A percentile compares a stretch with the other conserved stretches of the same genome.
Conservation (phyloP, 2,797 vertebrate genomes). For the Pampus argenteus region DNA sequence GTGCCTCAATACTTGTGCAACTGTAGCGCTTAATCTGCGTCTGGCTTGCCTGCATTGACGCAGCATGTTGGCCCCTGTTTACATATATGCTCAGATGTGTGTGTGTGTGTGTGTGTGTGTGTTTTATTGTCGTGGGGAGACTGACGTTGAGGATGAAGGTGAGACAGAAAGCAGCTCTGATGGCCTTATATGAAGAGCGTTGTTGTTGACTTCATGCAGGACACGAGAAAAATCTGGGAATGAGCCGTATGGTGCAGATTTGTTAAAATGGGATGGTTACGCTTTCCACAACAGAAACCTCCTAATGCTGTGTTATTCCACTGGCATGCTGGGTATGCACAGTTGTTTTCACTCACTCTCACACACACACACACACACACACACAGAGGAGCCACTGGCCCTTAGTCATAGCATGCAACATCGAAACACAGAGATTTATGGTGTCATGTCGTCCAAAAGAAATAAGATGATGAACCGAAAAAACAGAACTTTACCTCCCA, state of each 20-base stretch:
- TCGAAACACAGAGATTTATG: constrained; percentile 67
- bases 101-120: no score
- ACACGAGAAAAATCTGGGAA: constrained; percentile 44
- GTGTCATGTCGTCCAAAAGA: constrained; percentile 49
- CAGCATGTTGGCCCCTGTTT: constrained; percentile 45
- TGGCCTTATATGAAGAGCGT: constrained; percentile 33
- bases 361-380: constrained; percentile 23
- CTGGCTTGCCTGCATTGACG: background rate
- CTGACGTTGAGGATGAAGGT: constrained; percentile 52
- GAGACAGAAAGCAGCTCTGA: constrained; percentile 29
- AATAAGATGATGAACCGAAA: constrained; percentile 57
- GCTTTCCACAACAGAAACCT: constrained; percentile 46
- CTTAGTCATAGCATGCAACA: constrained; percentile 42
- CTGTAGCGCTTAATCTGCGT: constrained; percentile 48
- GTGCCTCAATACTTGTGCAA: constrained; percentile 31
- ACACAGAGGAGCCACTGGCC: constrained; percentile 37
- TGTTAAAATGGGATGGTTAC: constrained; percentile 8
- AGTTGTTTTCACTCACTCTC: constrained; percentile 59
- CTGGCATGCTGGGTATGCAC: constrained; percentile 72
- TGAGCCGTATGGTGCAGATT: constrained; percentile 1
- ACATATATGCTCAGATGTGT: constrained; percentile 32
- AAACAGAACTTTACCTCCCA: background rate
- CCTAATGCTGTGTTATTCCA: constrained; percentile 37
- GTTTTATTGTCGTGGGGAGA: constrained; percentile 66
- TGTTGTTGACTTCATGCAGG: background rate